Evolutionary conservation across 2,797 vertebrate species (phyloP).

Genomic region (Gephyroberyx darwinii): DNA sequence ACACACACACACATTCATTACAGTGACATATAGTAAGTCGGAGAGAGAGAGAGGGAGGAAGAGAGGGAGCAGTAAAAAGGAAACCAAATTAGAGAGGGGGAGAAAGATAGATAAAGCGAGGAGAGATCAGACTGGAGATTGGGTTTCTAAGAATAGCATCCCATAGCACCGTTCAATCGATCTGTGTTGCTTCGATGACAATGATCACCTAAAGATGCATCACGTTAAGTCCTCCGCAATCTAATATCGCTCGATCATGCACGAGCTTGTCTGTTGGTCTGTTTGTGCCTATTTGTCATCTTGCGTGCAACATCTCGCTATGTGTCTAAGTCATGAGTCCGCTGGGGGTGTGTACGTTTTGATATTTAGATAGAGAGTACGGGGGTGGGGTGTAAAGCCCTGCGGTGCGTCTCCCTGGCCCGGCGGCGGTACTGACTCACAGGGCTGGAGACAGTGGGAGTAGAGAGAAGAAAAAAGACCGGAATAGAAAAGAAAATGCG

Average conservation of each 20-base stretch:
- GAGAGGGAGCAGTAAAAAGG: constrained; percentile 2
- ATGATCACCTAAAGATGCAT: constrained; percentile 36
- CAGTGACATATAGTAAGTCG: not conserved
- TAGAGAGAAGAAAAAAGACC: not conserved
- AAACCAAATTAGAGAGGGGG: not conserved
- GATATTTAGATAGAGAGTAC: too few relatives aligned
- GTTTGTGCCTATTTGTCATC: too few relatives aligned
- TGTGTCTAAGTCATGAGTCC: not conserved
- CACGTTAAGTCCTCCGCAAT: not conserved
- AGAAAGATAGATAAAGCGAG: constrained; percentile 20
- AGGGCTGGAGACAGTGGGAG: not conserved
- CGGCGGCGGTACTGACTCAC: too few relatives aligned
- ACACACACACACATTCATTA: constrained; percentile 13
- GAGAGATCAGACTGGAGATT: constrained; percentile 9
- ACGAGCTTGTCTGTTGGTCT: not conserved
- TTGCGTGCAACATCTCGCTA: not conserved
- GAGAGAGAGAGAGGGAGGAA: not conserved
- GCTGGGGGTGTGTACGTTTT: not conserved
- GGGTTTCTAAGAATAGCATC: constrained; percentile 53
- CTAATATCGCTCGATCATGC: not conserved
- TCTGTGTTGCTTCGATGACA: constrained; percentile 44
- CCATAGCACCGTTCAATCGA: constrained; percentile 27
- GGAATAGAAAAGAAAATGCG: not conserved
- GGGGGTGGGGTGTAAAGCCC: too few relatives aligned
- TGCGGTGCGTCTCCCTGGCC: not conserved